Conservation (phyloP, 2,888 invertebrate species). For the Anagyrus pseudococci region DNA sequence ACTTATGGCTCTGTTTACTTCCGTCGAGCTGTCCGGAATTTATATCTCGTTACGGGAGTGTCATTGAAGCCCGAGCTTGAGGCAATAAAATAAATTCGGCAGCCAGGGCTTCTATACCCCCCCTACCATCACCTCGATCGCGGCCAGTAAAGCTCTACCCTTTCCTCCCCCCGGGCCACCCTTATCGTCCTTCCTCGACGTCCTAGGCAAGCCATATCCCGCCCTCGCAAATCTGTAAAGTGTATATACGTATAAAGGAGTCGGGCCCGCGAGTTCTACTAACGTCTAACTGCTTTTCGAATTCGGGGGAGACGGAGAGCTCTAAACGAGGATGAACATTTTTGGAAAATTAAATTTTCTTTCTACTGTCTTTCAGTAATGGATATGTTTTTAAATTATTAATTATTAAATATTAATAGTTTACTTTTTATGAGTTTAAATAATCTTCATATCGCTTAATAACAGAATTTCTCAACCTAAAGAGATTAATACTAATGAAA, state of each 20-base stretch:
- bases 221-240: slow-evolving; percentile 36
- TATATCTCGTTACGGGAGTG: slow-evolving; percentile 58
- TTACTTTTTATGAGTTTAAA: no score
- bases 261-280: slow-evolving; percentile 27
- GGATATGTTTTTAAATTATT: no score
- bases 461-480: no score
- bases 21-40: slow-evolving; percentile 46
- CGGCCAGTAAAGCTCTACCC: no score
- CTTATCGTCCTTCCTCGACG: no score
- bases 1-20: slow-evolving; percentile 58
- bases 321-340: slow-evolving; percentile 24
- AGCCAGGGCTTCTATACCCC: neutral
- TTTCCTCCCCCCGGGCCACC: no score
- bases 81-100: slow-evolving; percentile 55
- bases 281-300: slow-evolving; percentile 35
- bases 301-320: slow-evolving; percentile 7
- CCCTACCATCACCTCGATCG: no score
- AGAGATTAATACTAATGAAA: no score
- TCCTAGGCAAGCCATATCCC: no score
- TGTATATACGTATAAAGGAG: slow-evolving; percentile 35
- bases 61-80: slow-evolving; percentile 48
- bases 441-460: no score
- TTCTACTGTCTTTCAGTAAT: no score
- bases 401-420: no score
- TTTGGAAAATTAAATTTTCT: slow-evolving; percentile 26